Percentiles rank a stretch among this genome's conserved stretches.
These are phyloP conservation scores for Amiota minor DNA, from an alignment of 2,888 invertebrate species.

Conservation along the genomic window DNA sequence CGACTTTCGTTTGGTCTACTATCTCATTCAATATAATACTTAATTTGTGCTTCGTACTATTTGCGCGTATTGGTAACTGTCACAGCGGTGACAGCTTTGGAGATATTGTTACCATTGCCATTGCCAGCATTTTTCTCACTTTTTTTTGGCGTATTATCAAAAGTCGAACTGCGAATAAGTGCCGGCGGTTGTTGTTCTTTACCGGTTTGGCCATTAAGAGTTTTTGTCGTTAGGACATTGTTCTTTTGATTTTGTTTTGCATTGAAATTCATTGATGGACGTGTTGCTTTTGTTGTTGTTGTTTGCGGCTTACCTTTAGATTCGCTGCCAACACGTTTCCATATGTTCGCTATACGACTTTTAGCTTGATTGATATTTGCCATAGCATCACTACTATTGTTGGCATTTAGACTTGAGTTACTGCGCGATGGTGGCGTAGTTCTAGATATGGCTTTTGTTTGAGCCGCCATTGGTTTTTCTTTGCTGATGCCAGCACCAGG, in stretches of 20 bases:
- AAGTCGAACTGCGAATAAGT: constrained; percentile 71
- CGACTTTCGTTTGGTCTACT: neutral
- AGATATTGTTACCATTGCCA: constrained; percentile 19
- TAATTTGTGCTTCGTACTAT: constrained; percentile 21
- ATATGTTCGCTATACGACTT: constrained; percentile 72
- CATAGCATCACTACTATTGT: constrained; percentile 36
- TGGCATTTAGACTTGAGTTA: constrained; percentile 69
- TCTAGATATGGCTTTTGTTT: constrained; percentile 63
- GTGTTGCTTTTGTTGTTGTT: constrained; percentile 10
- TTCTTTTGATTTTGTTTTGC: constrained; percentile 25
- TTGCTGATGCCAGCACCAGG: constrained; percentile 45
- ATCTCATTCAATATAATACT: neutral
- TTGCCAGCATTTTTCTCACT: constrained; percentile 14
- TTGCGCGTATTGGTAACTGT: constrained; percentile 52
- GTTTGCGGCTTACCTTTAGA: constrained; percentile 53
- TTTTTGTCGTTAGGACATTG: constrained; percentile 26
- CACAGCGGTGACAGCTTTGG: constrained; percentile 54
- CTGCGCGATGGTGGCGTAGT: constrained; percentile 73
- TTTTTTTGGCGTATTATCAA: constrained; percentile 65
- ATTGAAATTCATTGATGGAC: neutral
- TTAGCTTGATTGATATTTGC: constrained; percentile 68
- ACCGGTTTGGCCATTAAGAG: constrained; percentile 49
- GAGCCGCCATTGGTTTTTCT: constrained; percentile 39
- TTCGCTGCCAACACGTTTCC: constrained; percentile 70
- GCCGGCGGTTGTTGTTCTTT: constrained; percentile 41